A percentile compares a stretch with the other conserved stretches of the same genome.
Conservation (phyloP, 2,113 vertebrate genomes). For the Leuciscus idus region DNA sequence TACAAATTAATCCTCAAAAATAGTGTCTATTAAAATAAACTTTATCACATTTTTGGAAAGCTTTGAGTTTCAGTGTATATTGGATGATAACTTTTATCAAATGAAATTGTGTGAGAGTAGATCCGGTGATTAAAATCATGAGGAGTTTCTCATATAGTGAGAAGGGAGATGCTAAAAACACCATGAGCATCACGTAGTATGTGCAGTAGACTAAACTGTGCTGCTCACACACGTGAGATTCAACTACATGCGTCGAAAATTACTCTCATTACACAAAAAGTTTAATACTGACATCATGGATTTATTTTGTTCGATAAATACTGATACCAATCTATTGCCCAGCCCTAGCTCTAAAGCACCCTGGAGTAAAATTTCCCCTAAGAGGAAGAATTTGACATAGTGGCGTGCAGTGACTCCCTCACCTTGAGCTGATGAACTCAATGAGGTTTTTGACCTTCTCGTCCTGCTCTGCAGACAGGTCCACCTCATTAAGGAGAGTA, state of each 20-base stretch:
- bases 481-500: conserved; percentile 88
- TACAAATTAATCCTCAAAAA: neutral
- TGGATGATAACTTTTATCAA: neutral
- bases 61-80: neutral
- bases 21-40: neutral
- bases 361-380: neutral
- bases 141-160: too few species aligned
- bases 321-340: neutral
- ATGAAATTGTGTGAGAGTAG: neutral
- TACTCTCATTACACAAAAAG: neutral
- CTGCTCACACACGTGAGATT: too few species aligned
- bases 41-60: neutral
- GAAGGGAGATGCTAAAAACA: too few species aligned
- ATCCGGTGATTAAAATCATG: too few species aligned
- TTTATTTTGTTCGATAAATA: neutral
- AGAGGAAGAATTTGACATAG: neutral
- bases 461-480: conserved; percentile 90
- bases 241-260: neutral
- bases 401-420: conserved; percentile 51
- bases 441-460: conserved; percentile 96
- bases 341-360: neutral
- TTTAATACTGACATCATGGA: neutral
- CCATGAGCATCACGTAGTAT: too few species aligned
- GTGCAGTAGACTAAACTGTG: too few species aligned
- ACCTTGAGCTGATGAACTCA: conserved; percentile 98